Evolutionary conservation across 2,797 vertebrate genomes (phyloP).

Genomic region (Hafferia zeledoni): DNA sequence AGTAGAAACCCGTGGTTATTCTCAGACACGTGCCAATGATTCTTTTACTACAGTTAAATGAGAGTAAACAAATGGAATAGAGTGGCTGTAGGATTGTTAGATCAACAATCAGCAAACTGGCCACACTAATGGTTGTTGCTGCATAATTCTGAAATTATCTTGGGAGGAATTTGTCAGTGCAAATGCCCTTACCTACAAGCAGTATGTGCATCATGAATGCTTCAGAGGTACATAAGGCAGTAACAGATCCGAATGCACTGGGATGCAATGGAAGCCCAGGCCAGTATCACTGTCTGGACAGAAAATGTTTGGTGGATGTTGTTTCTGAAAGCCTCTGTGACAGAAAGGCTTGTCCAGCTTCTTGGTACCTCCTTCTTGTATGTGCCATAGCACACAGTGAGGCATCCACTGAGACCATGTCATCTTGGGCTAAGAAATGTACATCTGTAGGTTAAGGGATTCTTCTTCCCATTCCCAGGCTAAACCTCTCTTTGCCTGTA

Average conservation of each 20-base stretch:
- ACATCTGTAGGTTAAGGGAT: neutral
- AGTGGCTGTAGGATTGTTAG: neutral
- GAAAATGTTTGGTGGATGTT: accelerated
- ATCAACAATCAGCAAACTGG: neutral
- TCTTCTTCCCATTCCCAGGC: neutral
- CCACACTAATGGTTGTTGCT: neutral
- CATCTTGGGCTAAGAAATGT: neutral
- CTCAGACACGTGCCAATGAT: neutral
- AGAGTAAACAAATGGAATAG: neutral
- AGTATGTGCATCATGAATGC: neutral
- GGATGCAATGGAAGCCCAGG: neutral
- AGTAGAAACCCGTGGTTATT: neutral
- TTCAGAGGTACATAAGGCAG: neutral
- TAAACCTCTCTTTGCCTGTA: accelerated
- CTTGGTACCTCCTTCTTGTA: neutral
- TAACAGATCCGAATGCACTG: neutral
- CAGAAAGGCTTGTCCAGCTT: neutral
- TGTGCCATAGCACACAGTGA: neutral
- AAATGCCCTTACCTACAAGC: neutral
- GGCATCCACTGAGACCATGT: neutral
- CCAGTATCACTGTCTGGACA: neutral
- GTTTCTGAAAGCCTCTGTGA: neutral
- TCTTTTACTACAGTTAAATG: neutral
- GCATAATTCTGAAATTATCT: slow-evolving; percentile 5
- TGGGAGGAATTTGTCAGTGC: neutral